phyloP scores from a whole-genome alignment of 1,140 invertebrate species.

The Magallana gigas region DNA sequence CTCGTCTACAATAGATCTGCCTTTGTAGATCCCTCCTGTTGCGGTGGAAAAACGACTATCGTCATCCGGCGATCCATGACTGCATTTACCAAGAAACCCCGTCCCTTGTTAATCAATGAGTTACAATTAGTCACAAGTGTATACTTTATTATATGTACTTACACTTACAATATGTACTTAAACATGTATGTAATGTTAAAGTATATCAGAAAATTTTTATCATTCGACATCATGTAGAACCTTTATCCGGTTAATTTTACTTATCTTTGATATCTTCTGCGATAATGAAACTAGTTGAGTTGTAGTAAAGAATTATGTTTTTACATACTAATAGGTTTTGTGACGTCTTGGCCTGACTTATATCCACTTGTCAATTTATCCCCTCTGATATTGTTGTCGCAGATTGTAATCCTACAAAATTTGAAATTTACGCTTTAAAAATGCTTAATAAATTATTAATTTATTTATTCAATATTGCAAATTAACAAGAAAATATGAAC shows the following conservation, averaged over 20 bases:
- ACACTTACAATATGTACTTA: too few species aligned
- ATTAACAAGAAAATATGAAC: too few species aligned
- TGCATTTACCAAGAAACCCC: conserved; percentile 39
- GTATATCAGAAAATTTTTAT: too few species aligned
- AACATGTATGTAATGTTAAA: too few species aligned
- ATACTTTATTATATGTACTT: too few species aligned
- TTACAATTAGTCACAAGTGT: too few species aligned
- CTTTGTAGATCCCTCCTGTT: conserved; percentile 51
- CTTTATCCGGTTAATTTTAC: too few species aligned
- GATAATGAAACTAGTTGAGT: not conserved
- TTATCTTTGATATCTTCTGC: too few species aligned
- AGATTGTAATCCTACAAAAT: not conserved
- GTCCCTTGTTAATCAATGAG: not conserved
- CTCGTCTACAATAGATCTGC: not conserved
- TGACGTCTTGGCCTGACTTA: conserved; percentile 24
- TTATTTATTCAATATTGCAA: too few species aligned
- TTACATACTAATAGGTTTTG: not conserved
- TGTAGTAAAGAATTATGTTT: not conserved
- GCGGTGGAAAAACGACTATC: not conserved
- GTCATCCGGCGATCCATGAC: conserved; percentile 49
- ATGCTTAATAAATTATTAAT: too few species aligned
- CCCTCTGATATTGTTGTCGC: not conserved
- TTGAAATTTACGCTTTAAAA: too few species aligned
- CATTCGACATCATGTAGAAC: too few species aligned
- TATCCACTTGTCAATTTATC: conserved; percentile 38